phyloP scores from a whole-genome alignment of 2,113 vertebrate species.

The Cinclus mexicanus region DNA sequence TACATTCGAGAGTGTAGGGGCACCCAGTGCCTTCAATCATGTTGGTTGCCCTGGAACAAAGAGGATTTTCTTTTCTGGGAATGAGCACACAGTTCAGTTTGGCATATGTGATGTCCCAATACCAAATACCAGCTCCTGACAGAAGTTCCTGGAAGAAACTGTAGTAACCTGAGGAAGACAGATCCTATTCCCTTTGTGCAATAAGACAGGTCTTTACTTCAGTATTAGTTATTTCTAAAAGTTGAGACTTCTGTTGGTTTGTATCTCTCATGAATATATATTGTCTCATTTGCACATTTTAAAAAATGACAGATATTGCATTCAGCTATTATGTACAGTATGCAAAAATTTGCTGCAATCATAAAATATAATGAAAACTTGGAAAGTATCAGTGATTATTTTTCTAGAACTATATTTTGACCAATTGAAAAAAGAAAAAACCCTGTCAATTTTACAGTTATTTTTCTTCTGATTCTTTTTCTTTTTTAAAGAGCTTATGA shows the following conservation, averaged over 20 bases:
- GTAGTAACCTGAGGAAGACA: not conserved
- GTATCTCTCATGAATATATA: not conserved
- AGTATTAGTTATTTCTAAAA: not conserved
- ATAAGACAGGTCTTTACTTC: not conserved
- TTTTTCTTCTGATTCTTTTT: not conserved
- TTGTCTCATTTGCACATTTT: not conserved
- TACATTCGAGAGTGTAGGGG: not conserved
- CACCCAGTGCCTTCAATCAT: not conserved
- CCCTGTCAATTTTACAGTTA: not conserved
- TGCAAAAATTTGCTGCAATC: not conserved
- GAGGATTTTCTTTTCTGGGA: not conserved
- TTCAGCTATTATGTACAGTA: not conserved
- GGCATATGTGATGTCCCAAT: not conserved
- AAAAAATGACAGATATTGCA: not conserved
- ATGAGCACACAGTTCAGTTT: not conserved
- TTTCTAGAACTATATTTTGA: not conserved
- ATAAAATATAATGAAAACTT: not conserved
- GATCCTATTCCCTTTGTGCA: not conserved
- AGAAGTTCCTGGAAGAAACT: not conserved
- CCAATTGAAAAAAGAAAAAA: not conserved
- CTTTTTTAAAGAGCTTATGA: not conserved
- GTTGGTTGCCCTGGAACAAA: not conserved
- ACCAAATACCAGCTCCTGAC: not conserved
- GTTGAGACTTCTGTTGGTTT: not conserved
- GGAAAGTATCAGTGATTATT: not conserved